Base-by-base conservation (phyloP, 2,888 invertebrate genomes). In the Strigamia transsilvanica region DNA sequence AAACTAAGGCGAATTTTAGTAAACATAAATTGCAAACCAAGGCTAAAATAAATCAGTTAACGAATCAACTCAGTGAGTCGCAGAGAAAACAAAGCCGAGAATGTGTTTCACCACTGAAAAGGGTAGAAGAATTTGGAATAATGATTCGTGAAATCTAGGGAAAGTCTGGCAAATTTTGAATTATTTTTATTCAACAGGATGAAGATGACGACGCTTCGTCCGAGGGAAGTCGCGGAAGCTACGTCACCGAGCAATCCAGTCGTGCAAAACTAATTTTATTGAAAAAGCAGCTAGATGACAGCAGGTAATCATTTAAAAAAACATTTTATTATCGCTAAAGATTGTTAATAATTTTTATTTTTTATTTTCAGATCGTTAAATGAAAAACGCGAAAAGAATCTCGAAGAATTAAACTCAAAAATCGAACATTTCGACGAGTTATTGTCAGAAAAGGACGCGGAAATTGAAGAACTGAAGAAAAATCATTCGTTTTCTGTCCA, bases 21-120 rank as follows among this genome's bases (percentile, higher is more conserved):
- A 88, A 88, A 84, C 82, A 86, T 81, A 87, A 87, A 83, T 85
- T 88, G 6, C 88, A 88, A 83, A 85, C 87, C 13, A 88, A 88
- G 84, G 88, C 88, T 2, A 88, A 87, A 84, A 85, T 86, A 79
- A 86, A 87, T 5, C 86, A 87, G 80, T 79, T 87, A 84, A 85
- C 85, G 82, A 82, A 86, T 83, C 85, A 87, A 84, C 84, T 86
- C 34, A 85, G 86, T 82, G 86, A 86, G 51, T 84, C 85, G 10
- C 85, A 86, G 82, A 85, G 85, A 77, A 84, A 83, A 61, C n/a
- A n/a, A 32, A 27, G 3, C 15, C 15, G 21, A 10, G 38, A 56
- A 34, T 32, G 21, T 21, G 23, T 5, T 5, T 51, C 46, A 1
- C 32, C 46, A 1, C 18, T 66, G 7, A 66, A 66, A 21, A 66